Evolutionary conservation across 1,140 invertebrate genomes (phyloP), one percentile per base, ranked within the genome.

Genomic region (Drosophila pruinosa): DNA sequence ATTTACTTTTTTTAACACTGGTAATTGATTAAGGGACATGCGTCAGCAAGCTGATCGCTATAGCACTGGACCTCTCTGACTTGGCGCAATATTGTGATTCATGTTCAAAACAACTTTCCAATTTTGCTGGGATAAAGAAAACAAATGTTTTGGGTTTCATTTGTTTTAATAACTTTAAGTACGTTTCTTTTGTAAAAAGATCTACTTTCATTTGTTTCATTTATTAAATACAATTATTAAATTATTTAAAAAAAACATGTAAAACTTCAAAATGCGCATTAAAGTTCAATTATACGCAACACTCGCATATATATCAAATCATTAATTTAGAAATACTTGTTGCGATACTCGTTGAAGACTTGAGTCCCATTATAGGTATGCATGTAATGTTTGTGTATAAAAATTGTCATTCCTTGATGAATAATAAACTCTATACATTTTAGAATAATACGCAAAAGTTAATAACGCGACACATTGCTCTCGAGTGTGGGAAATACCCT

Each of bases 141-240:
- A 14, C 39, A 52, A 26, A 2, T 0, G 8, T 21, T 50, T 34
- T 38, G 14, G 24, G 36, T 76, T 78, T 83, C 64, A 79, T 75
- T 62, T 79, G 50, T 71, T 85, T 85, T 85, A 75, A 73, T 85
- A 82, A 69, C 65, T 80, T 88, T 86, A 86, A 81, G 78, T 86
- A 82, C 78, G 31, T 81, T 86, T 75, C 67, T 88, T 81, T 78
- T 88, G 78, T 86, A 88, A 88, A 86, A 86, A 86, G 82, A 75
- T 73, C 78, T 78, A 75, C 71, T 71, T 76, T 72, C 82, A 75
- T 65, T 85, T 64, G 53, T 69, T 85, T 67, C 64, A 62, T 88
- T 82, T 65, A 86, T 82, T 82, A 88, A 88, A 86, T 86, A 88
- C 74, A 82, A 78, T 71, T 77, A 81, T 86, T 88, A 86, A 82